Percentiles rank a stretch among this genome's conserved stretches.
Conservation (phyloP, 35 echinoderm and acorn worm genomes). For the Anneissia japonica region DNA sequence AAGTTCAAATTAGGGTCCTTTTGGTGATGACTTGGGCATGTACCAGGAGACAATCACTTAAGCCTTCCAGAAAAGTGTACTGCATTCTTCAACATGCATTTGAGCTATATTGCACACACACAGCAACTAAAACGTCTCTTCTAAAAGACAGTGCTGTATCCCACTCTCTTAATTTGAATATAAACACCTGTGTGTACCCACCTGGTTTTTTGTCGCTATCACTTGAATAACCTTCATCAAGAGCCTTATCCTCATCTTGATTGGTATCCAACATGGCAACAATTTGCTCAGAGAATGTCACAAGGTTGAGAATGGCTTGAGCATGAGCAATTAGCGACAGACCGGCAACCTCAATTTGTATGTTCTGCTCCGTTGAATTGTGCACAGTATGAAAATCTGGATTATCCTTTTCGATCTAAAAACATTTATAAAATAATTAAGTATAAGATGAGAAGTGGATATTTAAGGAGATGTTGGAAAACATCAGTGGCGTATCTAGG, state of each 20-base stretch:
- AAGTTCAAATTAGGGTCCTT: too few relatives aligned
- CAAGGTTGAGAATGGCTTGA: slow-evolving; percentile 88
- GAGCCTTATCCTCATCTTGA: slow-evolving; percentile 29
- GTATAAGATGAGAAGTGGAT: background rate
- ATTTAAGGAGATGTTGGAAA: too few relatives aligned
- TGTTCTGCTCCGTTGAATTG: slow-evolving; percentile 70
- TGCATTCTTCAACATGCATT: too few relatives aligned
- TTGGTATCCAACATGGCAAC: slow-evolving; percentile 56
- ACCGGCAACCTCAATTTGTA: slow-evolving; percentile 60
- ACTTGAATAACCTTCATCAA: slow-evolving; percentile 40
- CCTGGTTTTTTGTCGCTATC: slow-evolving; percentile 84
- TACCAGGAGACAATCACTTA: too few relatives aligned
- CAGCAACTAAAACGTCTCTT: too few relatives aligned
- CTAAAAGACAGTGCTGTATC: too few relatives aligned
- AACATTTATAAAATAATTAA: background rate
- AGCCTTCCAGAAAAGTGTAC: too few relatives aligned
- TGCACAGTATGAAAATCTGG: slow-evolving; percentile 84
- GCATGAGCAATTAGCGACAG: slow-evolving; percentile 76
- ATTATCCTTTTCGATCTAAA: slow-evolving; percentile 73
- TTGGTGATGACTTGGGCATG: too few relatives aligned
- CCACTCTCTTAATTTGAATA: too few relatives aligned
- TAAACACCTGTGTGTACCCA: too few relatives aligned
- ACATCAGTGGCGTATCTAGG: too few relatives aligned
- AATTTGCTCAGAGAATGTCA: slow-evolving; percentile 74
- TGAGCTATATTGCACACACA: too few relatives aligned